Evolutionary conservation across 2,113 vertebrate genomes (phyloP), one percentile per base, ranked within the genome.

Genomic region (Channa maculata): DNA sequence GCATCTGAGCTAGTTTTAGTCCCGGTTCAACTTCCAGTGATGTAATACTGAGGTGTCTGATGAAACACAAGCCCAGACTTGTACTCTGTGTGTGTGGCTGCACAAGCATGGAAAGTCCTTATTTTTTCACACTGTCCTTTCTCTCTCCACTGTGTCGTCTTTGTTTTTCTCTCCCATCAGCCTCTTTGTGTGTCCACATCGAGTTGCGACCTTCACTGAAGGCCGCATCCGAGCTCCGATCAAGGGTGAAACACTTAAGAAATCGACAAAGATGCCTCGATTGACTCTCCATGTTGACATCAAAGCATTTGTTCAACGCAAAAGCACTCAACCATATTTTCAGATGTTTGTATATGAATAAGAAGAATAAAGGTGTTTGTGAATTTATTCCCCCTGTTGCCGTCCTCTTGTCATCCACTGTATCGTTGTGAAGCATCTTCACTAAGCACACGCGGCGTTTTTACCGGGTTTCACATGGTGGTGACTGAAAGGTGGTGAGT

Each of bases 281-380:
- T 15, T 62, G 45, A 77, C 11, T 54, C 11, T 38, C 44, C 15
- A 5, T 46, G 10, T 44, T 66, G 15, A 76, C 33, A n/a, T n/a
- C 37, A 15, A 79, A 82, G 37, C 66, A 52, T 11, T 14, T 69
- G 61, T 62, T 65, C 37, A 37, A 5, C 9, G 58, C 44, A 58
- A 34, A 34, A 24, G 4, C 48, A 36, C 37, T 60, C 57, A 5
- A 0, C 34, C 68, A 63, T 71, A 43, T 71, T 79, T 55, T 80
- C 62, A 77, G 61, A 77, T 10, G 73, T 89, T 89, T 89, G 75
- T 88, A 91, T 57, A 66, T 44, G 71, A 91, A 86, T 86, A 84
- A 78, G 69, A 79, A 15, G 33, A 60, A 9, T 1, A 46, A 51
- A 57, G 1, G 0, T 15, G 24, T 1, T 6, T 57, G 48, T 73